Base-by-base conservation (phyloP, 2,888 invertebrate species). In the Hirudinaria manillensis region DNA sequence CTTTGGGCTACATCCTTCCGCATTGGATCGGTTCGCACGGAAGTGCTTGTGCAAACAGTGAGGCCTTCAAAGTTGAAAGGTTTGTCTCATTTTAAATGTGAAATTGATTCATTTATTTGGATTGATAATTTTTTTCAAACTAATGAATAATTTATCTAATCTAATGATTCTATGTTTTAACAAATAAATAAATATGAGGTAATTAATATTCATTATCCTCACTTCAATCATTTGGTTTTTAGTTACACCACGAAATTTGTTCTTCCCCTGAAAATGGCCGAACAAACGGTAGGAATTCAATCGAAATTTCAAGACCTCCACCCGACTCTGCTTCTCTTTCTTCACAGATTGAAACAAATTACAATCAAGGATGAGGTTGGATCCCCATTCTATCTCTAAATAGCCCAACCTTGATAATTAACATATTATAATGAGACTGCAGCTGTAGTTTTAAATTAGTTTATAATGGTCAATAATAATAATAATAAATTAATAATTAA, bases 1-100 rank as follows among this genome's bases (percentile, higher is more conserved):
- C 84, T 21, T 83, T 82, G 78, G 85, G 85, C 27, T 85, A 84
- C 78, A 84, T 85, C 51, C 77, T 85, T 74, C 85, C 85, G 4
- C 82, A 84, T 77, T 85, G 84, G 85, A 72, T 81, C 10, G 79
- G 76, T 10, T 78, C 70, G 36, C 71, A 74, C 19, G 27, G 29
- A 24, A 29, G 38, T 16, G 21, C 21, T 65, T 32, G 36, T 66
- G 66, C 51, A 21, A 32, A 56, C 61, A 34, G 24, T 3, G 56
- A 72, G 55, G 21, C 29, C 36, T 56, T 55, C 34, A 55, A 53
- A n/a, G 27, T 0, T 24, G 38, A 53, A 10, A 21, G 24, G 29
- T 36, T n/a, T 32, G 38, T 32, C 27, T 13, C n/a, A 16, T n/a
- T n/a, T n/a, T n/a, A n/a, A n/a, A n/a, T n/a, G n/a, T n/a, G n/a